Conservation (phyloP, 2,113 vertebrate genomes). For the Eira barbara region DNA sequence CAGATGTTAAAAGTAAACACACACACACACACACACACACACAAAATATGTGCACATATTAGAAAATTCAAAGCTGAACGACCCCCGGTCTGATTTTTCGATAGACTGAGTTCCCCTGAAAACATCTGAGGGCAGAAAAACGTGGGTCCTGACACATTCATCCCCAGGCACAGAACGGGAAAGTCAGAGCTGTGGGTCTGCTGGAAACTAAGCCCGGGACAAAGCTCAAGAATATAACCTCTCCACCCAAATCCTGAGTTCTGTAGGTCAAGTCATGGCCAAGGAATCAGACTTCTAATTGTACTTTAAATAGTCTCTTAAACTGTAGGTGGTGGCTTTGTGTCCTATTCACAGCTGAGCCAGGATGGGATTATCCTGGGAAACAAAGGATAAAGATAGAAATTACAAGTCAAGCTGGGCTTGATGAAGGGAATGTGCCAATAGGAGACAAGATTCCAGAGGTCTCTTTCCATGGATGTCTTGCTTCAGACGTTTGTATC, state of each 20-base stretch:
- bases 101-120: background rate
- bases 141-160: background rate
- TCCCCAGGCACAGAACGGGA: background rate
- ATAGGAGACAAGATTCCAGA: background rate
- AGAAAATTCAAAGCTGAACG: background rate
- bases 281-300: background rate
- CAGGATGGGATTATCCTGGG: background rate
- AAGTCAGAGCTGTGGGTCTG: background rate
- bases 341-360: background rate
- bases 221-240: background rate
- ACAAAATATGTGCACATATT: background rate
- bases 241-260: background rate
- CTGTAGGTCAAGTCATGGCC: background rate
- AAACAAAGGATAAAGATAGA: constrained; percentile 1
- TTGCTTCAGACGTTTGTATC: background rate
- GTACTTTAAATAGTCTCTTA: background rate
- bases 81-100: background rate
- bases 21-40: background rate
- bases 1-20: background rate
- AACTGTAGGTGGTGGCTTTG: background rate
- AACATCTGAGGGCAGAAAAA: background rate
- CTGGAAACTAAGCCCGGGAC: background rate
- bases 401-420: background rate
- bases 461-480: background rate
- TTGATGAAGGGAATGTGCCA: background rate